A percentile compares a stretch with the other conserved stretches of the same genome.
phyloP scores from a whole-genome alignment of 2,113 vertebrate genomes.

The Coptodon rendalli region DNA sequence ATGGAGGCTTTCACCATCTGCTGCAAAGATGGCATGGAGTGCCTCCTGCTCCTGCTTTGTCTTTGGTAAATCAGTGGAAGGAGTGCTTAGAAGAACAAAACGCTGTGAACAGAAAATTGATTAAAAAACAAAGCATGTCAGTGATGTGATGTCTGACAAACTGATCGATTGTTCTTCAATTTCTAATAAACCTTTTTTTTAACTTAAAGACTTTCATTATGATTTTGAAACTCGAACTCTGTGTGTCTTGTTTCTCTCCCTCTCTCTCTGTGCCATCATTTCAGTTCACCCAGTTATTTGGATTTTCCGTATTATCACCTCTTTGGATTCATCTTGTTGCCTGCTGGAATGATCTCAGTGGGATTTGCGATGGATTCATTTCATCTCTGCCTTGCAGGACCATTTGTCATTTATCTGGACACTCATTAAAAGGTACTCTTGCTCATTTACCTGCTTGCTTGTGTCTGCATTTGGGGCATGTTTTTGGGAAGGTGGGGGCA shows the following conservation, averaged over 20 bases:
- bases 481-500: not conserved
- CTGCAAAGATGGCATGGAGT: constrained; percentile 51
- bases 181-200: not conserved
- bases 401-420: not conserved
- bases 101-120: constrained; percentile 38
- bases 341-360: not conserved
- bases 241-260: not conserved
- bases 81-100: constrained; percentile 53
- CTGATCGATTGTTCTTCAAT: not conserved
- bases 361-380: not conserved
- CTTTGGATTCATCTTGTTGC: not conserved
- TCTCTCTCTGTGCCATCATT: not conserved
- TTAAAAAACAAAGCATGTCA: not conserved
- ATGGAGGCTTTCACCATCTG: constrained; percentile 40
- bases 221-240: not conserved
- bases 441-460: not conserved
- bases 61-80: constrained; percentile 66
- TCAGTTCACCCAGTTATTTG: not conserved
- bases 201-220: not conserved
- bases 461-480: not conserved
- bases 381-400: not conserved
- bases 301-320: not conserved
- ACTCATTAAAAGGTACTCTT: not conserved
- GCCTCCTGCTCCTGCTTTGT: constrained; percentile 61
- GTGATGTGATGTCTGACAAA: not conserved